phyloP scores from a whole-genome alignment of 1,140 invertebrate species.

The Argopecten irradians region DNA sequence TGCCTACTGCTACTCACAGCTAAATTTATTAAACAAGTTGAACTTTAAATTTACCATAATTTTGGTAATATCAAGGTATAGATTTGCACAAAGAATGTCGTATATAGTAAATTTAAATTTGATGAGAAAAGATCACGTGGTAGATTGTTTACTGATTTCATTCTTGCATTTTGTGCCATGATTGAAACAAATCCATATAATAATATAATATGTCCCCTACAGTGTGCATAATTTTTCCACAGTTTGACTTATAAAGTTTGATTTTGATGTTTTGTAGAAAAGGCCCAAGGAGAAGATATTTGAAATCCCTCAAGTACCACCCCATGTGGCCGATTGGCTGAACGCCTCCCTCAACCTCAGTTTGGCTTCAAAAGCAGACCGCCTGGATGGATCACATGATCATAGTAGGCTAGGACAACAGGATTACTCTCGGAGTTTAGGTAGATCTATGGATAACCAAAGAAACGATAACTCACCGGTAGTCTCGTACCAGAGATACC shows the following conservation, averaged over 20 bases:
- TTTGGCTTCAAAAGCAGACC: constrained; percentile 28
- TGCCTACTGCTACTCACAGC: too few species aligned
- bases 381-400: not conserved
- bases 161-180: too few species aligned
- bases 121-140: too few species aligned
- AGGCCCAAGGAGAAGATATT: constrained; percentile 41
- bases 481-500: not conserved
- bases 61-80: too few species aligned
- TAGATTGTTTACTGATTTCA: too few species aligned
- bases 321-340: constrained; percentile 55
- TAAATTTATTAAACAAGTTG: too few species aligned
- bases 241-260: not conserved
- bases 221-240: too few species aligned
- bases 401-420: not conserved
- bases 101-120: too few species aligned
- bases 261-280: constrained; percentile 8
- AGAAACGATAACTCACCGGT: not conserved
- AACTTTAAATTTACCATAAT: too few species aligned
- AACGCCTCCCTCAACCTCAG: constrained; percentile 57
- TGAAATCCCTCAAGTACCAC: constrained; percentile 43
- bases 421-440: not conserved
- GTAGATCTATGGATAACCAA: not conserved
- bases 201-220: too few species aligned
- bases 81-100: too few species aligned
- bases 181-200: too few species aligned